Conservation (phyloP, 2,797 vertebrate genomes). For the Mustela erminea region DNA sequence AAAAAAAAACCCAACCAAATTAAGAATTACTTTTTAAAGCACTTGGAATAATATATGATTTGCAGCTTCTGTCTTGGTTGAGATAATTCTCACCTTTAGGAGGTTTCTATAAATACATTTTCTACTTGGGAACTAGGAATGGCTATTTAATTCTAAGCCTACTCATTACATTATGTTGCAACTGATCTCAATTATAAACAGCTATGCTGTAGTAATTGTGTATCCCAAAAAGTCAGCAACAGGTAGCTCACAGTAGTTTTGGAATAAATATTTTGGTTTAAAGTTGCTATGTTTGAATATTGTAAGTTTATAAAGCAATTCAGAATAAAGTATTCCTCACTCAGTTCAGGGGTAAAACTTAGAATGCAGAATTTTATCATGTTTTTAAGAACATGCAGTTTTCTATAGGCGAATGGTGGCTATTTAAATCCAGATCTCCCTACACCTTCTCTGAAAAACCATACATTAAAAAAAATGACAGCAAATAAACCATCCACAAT, state of each 20-base stretch:
- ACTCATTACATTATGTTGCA: not conserved
- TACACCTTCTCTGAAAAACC: not conserved
- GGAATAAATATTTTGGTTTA: constrained; percentile 6
- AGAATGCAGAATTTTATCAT: not conserved
- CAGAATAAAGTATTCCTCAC: not conserved
- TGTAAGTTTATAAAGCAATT: not conserved
- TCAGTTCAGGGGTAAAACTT: not conserved
- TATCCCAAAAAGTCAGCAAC: not conserved
- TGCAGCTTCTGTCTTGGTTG: not conserved
- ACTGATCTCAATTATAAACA: not conserved
- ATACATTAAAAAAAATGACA: not conserved
- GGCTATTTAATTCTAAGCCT: not conserved
- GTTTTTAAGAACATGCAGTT: not conserved
- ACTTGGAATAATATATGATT: not conserved
- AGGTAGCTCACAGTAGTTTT: not conserved
- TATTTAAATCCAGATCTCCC: not conserved
- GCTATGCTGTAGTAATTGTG: not conserved
- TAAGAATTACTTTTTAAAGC: constrained; percentile 18
- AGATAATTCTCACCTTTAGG: not conserved
- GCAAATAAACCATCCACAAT: not conserved
- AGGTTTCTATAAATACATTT: not conserved
- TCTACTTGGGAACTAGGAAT: constrained; percentile 30
- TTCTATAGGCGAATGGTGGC: not conserved
- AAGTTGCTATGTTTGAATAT: not conserved
- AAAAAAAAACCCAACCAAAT: not conserved